Percentiles rank a stretch among this genome's conserved stretches.
These are phyloP conservation scores for Rhabdomys dilectus DNA, from an alignment of 2,113 vertebrate species.

Conservation along the genomic window DNA sequence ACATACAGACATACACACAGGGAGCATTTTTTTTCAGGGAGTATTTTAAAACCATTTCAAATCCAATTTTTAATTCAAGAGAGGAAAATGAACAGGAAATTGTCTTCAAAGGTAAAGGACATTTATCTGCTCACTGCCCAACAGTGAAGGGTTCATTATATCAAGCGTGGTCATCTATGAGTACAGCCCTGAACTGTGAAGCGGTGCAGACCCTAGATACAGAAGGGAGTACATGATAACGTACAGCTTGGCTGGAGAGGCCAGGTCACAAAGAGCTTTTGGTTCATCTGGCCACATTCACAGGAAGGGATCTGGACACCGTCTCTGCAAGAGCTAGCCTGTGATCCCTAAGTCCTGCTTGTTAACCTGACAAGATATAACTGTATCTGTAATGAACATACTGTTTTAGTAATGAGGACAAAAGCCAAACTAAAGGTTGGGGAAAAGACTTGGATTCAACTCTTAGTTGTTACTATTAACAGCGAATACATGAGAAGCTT, in stretches of 20 bases:
- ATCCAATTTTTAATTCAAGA: neutral
- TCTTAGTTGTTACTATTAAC: neutral
- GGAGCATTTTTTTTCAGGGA: too few relatives aligned
- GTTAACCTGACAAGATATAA: conserved; percentile 35
- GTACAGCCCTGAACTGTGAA: neutral
- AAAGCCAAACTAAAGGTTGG: neutral
- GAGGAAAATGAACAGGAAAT: neutral
- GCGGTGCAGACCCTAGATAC: neutral
- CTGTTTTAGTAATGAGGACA: neutral
- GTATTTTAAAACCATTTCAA: neutral
- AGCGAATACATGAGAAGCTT: neutral
- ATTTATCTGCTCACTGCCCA: neutral
- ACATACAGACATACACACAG: neutral
- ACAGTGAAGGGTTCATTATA: neutral
- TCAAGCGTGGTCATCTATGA: neutral
- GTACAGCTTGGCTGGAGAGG: too few relatives aligned
- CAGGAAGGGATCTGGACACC: neutral
- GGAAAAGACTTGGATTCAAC: neutral
- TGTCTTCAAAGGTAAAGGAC: neutral
- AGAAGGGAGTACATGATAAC: too few relatives aligned
- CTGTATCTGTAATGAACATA: neutral
- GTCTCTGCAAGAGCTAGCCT: neutral
- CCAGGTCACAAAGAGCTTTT: neutral
- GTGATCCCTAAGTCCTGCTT: neutral
- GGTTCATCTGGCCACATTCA: neutral